Evolutionary conservation across 2,888 invertebrate species (phyloP).

Genomic region (Trichacis sp.): DNA sequence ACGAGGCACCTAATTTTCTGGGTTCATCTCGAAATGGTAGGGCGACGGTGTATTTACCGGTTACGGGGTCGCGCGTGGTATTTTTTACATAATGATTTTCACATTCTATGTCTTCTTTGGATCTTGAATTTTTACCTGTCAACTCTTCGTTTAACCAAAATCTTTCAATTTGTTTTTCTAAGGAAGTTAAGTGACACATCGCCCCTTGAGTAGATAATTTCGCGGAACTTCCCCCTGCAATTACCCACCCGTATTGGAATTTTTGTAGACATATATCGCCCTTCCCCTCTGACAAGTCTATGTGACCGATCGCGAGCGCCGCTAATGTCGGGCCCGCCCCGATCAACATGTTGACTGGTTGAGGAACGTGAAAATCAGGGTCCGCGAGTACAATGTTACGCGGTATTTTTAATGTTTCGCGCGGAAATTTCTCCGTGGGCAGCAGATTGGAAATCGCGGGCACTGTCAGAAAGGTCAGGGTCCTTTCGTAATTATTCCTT

Average conservation of each 20-base stretch:
- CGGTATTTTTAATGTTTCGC: slow-evolving; percentile 22
- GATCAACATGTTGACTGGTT: slow-evolving; percentile 20
- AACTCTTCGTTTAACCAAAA: slow-evolving; percentile 44
- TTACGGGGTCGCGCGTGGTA: slow-evolving; percentile 11
- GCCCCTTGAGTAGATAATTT: neutral
- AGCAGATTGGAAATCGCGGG: neutral
- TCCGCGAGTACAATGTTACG: slow-evolving; percentile 20
- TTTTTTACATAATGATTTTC: slow-evolving; percentile 29
- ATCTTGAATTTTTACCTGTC: neutral
- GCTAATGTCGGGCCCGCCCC: slow-evolving; percentile 20
- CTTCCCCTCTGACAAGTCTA: slow-evolving; percentile 19
- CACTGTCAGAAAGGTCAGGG: neutral
- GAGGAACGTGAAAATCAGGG: slow-evolving; percentile 24
- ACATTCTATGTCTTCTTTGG: slow-evolving; percentile 21
- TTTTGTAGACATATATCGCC: slow-evolving; percentile 32
- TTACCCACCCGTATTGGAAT: slow-evolving; percentile 30
- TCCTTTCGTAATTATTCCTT: too few relatives aligned
- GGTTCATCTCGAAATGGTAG: too few relatives aligned
- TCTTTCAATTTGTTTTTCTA: slow-evolving; percentile 14
- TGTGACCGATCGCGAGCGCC: too few relatives aligned
- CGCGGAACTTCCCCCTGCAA: slow-evolving; percentile 12
- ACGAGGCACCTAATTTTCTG: too few relatives aligned
- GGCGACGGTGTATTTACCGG: slow-evolving; percentile 28
- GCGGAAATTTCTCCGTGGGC: slow-evolving; percentile 12
- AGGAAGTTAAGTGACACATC: slow-evolving; percentile 6